Evolutionary conservation across 2,113 vertebrate genomes (phyloP).

Genomic region (Phocoena sinus): DNA sequence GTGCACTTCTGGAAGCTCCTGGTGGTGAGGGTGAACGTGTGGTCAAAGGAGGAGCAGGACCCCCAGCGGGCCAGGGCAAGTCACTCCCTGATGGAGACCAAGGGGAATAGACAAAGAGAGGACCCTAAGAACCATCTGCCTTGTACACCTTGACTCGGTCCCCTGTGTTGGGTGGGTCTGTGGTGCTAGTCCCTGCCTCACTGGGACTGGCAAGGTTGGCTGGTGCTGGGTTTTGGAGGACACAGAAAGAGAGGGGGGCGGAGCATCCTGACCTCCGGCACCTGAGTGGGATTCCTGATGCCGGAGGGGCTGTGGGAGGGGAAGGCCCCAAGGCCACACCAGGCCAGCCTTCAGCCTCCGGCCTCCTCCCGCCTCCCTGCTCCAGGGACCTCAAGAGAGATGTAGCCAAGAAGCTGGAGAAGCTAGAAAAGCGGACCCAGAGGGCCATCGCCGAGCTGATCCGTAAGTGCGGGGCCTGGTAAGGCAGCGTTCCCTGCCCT

Average conservation of each 20-base stretch:
- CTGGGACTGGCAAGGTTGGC: neutral
- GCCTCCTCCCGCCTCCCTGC: neutral
- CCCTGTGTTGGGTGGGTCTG: neutral
- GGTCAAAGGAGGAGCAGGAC: neutral
- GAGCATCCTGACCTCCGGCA: neutral
- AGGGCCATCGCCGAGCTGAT: conserved; percentile 95
- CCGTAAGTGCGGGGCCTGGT: conserved; percentile 80
- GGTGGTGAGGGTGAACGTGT: too few relatives aligned
- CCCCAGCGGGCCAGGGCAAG: fast-evolving
- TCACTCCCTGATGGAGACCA: fast-evolving
- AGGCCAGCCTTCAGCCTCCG: neutral
- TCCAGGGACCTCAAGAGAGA: conserved; percentile 95
- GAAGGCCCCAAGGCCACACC: too few relatives aligned
- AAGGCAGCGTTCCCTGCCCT: neutral
- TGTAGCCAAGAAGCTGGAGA: conserved; percentile 97
- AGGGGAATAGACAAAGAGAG: neutral
- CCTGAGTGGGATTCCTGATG: neutral
- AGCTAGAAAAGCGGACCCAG: conserved; percentile 94
- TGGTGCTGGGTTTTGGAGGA: neutral
- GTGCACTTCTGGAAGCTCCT: neutral
- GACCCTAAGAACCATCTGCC: fast-evolving
- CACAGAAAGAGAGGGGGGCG: too few relatives aligned
- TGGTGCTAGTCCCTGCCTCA: neutral
- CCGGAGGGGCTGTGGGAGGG: neutral
- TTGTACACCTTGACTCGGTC: neutral